These are phyloP conservation scores for Drosophila hamatofila DNA, from an alignment of 2,888 invertebrate genomes.

Conservation along the genomic window DNA sequence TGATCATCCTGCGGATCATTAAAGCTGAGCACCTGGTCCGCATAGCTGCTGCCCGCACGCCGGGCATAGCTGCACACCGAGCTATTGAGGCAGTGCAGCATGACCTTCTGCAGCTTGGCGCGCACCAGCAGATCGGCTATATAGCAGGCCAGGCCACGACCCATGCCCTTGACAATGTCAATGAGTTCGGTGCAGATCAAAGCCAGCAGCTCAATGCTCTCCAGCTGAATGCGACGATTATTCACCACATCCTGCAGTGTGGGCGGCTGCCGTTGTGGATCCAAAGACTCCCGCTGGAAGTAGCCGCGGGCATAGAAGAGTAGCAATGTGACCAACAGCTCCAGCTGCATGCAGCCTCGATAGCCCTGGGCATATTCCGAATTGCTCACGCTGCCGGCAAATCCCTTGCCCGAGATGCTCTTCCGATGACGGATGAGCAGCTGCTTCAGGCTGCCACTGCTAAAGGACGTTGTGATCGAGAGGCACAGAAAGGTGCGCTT, in stretches of 20 bases:
- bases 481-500: conserved; percentile 91
- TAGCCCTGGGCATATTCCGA: conserved; percentile 89
- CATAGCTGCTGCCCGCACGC: conserved; percentile 86
- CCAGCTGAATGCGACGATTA: conserved; percentile 92
- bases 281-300: conserved; percentile 82
- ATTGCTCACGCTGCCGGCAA: conserved; percentile 87
- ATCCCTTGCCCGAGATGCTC: conserved; percentile 90
- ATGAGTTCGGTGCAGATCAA: conserved; percentile 90
- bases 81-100: conserved; percentile 92
- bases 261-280: conserved; percentile 86
- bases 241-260: conserved; percentile 89
- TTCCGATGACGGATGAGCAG: conserved; percentile 89
- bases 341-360: conserved; percentile 92
- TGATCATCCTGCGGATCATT: conserved; percentile 89
- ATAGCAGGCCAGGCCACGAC: conserved; percentile 91
- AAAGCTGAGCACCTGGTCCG: conserved; percentile 90
- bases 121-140: conserved; percentile 90
- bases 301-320: conserved; percentile 93
- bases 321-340: conserved; percentile 91
- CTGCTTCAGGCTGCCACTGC: conserved; percentile 86
- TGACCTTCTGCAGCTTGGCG: conserved; percentile 93
- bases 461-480: conserved; percentile 90
- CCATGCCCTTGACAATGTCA: conserved; percentile 90
- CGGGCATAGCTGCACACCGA: conserved; percentile 86
- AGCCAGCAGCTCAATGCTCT: conserved; percentile 90